These are phyloP conservation scores for Apodemia hepburni DNA, from an alignment of 2,888 invertebrate genomes.

Conservation along the genomic window DNA sequence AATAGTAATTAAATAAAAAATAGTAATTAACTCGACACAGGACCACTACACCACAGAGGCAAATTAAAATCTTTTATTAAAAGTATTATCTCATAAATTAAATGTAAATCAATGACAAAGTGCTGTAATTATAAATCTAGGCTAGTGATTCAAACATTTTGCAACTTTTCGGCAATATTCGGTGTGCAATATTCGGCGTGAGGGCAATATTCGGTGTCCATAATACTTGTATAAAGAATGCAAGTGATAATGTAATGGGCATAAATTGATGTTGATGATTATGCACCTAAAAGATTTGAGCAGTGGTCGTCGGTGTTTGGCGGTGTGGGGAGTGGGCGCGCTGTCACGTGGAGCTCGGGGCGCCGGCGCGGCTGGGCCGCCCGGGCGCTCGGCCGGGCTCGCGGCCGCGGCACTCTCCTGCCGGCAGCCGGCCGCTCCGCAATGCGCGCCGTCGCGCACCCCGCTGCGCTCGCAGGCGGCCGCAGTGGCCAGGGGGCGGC, in stretches of 20 bases:
- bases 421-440: constrained; percentile 61
- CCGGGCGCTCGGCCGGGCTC: constrained; percentile 55
- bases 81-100: no score
- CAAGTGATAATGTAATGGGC: constrained; percentile 26
- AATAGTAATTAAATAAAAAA: no score
- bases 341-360: constrained; percentile 50
- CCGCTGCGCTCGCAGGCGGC: constrained; percentile 27
- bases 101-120: no score
- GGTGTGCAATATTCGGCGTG: no score
- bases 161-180: not conserved
- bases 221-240: constrained; percentile 4
- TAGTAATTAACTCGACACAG: no score
- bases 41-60: no score
- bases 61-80: no score
- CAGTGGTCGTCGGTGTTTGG: constrained; percentile 39
- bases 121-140: no score
- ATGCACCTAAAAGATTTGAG: constrained; percentile 67
- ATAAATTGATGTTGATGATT: constrained; percentile 66
- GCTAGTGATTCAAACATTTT: no score
- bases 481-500: constrained; percentile 35
- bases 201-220: no score
- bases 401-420: constrained; percentile 66
- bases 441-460: constrained; percentile 52
- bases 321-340: constrained; percentile 37
- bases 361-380: constrained; percentile 73